Evolutionary conservation across 2,888 invertebrate genomes (phyloP).

Genomic region (Petrolisthes cinctipes): DNA sequence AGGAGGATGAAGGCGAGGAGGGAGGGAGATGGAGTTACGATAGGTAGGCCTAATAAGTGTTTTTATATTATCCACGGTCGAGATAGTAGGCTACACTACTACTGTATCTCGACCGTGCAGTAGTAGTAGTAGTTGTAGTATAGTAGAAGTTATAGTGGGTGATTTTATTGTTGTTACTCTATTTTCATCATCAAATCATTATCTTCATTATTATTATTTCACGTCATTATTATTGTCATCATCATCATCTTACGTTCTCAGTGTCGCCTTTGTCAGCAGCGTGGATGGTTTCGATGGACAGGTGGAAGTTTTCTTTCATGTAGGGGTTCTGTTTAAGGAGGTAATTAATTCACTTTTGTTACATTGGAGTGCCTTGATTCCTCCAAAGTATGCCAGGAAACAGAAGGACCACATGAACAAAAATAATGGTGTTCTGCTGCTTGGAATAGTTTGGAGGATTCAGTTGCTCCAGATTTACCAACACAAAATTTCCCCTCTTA

Average conservation of each 20-base stretch:
- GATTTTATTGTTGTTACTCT: not conserved
- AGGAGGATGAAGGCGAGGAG: too few relatives aligned
- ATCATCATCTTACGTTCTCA: conserved; percentile 69
- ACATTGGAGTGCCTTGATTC: not conserved
- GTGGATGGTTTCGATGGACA: conserved; percentile 74
- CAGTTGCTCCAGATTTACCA: not conserved
- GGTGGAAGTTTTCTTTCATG: conserved; percentile 75
- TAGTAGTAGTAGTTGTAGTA: too few relatives aligned
- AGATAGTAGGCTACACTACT: too few relatives aligned
- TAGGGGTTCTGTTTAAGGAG: conserved; percentile 79
- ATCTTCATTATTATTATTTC: conserved; percentile 3
- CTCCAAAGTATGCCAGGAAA: too few relatives aligned
- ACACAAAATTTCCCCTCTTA: not conserved
- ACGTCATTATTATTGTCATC: not conserved
- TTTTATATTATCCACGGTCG: too few relatives aligned
- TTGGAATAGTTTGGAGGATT: too few relatives aligned
- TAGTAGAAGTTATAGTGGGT: not conserved
- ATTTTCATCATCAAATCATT: not conserved
- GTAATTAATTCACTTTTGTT: not conserved
- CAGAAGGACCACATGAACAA: too few relatives aligned
- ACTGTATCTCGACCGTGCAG: too few relatives aligned
- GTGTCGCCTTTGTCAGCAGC: conserved; percentile 71
- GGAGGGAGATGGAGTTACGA: too few relatives aligned
- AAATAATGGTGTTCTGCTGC: too few relatives aligned
- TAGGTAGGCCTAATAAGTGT: too few relatives aligned